Evolutionary conservation across 2,888 invertebrate genomes (phyloP).

Genomic region (Mechanitis mazaeus): DNA sequence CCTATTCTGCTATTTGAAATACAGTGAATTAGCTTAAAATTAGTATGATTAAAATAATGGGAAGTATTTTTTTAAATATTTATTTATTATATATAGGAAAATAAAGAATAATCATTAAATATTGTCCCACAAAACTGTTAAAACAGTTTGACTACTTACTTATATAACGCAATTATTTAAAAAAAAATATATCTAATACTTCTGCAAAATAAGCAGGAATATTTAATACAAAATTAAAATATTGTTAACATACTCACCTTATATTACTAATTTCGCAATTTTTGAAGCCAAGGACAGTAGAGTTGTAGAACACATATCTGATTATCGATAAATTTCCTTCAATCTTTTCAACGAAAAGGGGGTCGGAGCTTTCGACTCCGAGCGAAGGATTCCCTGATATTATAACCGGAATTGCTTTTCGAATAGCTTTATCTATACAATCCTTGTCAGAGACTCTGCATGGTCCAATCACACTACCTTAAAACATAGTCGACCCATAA

Average conservation of each 20-base stretch:
- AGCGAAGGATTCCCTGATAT: constrained; percentile 9
- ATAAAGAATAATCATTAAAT: too few relatives aligned
- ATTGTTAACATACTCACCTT: constrained; percentile 12
- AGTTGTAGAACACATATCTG: constrained; percentile 21
- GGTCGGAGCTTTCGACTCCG: constrained; percentile 20
- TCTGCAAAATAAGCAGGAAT: too few relatives aligned
- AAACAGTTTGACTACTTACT: too few relatives aligned
- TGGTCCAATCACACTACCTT: background rate
- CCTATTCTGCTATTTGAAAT: too few relatives aligned
- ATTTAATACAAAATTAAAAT: too few relatives aligned
- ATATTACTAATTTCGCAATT: constrained; percentile 16
- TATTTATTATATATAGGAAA: too few relatives aligned
- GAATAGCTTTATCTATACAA: background rate
- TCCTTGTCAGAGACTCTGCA: background rate
- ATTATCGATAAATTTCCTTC: constrained; percentile 25
- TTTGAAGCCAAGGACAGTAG: constrained; percentile 17
- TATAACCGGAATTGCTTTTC: background rate
- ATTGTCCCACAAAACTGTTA: too few relatives aligned
- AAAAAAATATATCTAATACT: too few relatives aligned
- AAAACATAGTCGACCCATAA: background rate
- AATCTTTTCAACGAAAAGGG: constrained; percentile 17
- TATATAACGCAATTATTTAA: too few relatives aligned
- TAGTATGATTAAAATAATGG: too few relatives aligned
- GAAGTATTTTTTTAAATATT: too few relatives aligned
- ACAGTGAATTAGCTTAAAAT: too few relatives aligned